These are phyloP conservation scores for Dicrostonyx torquatus DNA, from an alignment of 2,797 vertebrate genomes.

Conservation along the genomic window DNA sequence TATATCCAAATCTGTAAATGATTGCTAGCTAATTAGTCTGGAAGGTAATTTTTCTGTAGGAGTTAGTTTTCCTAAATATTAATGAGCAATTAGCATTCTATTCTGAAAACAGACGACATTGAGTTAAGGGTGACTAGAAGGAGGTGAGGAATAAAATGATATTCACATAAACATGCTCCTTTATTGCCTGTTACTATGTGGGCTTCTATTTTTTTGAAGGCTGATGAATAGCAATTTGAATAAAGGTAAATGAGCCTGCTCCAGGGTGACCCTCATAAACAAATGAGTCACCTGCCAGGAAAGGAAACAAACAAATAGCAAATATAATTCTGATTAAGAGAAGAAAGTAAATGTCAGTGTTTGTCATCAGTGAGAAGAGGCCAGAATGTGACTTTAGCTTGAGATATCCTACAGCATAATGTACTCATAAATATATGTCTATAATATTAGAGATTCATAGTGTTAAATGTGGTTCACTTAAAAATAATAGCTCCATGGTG, in stretches of 20 bases:
- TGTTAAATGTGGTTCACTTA: background rate
- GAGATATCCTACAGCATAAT: background rate
- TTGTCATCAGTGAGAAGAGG: background rate
- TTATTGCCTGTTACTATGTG: background rate
- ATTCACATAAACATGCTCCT: background rate
- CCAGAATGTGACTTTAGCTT: background rate
- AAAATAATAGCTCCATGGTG: background rate
- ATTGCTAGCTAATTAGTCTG: slow-evolving; percentile 65
- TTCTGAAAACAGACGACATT: slow-evolving; percentile 62
- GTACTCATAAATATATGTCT: background rate
- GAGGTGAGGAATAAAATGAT: slow-evolving; percentile 18
- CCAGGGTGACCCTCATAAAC: slow-evolving; percentile 28
- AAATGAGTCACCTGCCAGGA: background rate
- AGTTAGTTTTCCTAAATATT: slow-evolving; percentile 75
- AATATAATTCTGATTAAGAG: background rate
- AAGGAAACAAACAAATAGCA: slow-evolving; percentile 2
- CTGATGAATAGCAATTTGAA: background rate
- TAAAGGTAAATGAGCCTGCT: slow-evolving; percentile 2
- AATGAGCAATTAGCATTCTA: slow-evolving; percentile 68
- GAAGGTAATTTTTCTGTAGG: slow-evolving; percentile 63
- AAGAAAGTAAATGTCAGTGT: background rate
- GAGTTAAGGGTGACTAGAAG: slow-evolving; percentile 16
- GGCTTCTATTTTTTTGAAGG: slow-evolving; percentile 11
- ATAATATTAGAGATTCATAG: slow-evolving; percentile 23
- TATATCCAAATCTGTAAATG: slow-evolving; percentile 57